Evolutionary conservation across 2,888 invertebrate species (phyloP).

Genomic region (Sarcophaga rosellei): DNA sequence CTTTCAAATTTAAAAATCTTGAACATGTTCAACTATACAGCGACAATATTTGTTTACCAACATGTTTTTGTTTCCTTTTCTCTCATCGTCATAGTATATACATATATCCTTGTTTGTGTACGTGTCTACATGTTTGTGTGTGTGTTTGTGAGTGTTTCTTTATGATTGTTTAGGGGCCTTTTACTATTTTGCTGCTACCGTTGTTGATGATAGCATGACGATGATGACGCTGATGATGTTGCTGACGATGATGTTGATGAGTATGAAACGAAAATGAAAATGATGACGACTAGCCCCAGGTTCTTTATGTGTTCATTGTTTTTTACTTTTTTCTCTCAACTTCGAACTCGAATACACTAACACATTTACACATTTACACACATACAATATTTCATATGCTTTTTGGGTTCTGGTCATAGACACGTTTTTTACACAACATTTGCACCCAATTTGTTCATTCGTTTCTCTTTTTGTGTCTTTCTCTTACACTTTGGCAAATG

Average conservation of each 20-base stretch:
- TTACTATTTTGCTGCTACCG: conserved; percentile 33
- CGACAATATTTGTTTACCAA: conserved; percentile 39
- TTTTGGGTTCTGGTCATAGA: conserved; percentile 56
- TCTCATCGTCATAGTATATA: neutral
- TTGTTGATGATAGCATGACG: conserved; percentile 30
- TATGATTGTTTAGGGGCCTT: conserved; percentile 52
- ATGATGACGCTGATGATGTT: conserved; percentile 2
- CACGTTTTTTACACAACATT: conserved; percentile 67
- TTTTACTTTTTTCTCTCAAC: neutral
- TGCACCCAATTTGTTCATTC: conserved; percentile 62
- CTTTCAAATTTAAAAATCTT: conserved; percentile 35
- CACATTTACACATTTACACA: neutral
- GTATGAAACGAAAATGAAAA: conserved; percentile 35
- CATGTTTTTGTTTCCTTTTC: conserved; percentile 22
- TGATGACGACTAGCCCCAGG: conserved; percentile 52
- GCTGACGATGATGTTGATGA: conserved; percentile 22
- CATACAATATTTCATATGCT: neutral
- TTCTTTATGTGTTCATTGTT: conserved; percentile 20
- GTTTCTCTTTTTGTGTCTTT: neutral
- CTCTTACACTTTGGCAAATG: conserved; percentile 17
- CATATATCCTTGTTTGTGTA: neutral
- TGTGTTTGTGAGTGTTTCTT: neutral
- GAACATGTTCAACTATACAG: conserved; percentile 30
- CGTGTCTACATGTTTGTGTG: neutral
- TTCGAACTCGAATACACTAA: neutral